These are phyloP conservation scores for Sympetrum striolatum DNA, from an alignment of 2,888 invertebrate species.

Conservation along the genomic window DNA sequence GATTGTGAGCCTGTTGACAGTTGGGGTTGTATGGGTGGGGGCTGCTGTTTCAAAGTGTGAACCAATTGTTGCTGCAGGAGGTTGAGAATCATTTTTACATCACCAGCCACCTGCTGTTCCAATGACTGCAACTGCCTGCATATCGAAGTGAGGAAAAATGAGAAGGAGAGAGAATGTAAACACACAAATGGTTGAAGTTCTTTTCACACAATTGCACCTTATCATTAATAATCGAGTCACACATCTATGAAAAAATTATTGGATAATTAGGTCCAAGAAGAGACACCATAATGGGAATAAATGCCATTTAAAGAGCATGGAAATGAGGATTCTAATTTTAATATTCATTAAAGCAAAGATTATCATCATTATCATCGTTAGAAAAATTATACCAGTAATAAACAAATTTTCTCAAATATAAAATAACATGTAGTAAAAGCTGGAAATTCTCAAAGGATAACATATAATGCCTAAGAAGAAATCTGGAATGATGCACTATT, in stretches of 20 bases:
- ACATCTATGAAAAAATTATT: background rate
- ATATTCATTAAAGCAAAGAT: background rate
- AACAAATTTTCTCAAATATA: background rate
- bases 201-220: background rate
- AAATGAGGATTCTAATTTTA: background rate
- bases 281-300: background rate
- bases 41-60: slow-evolving; percentile 48
- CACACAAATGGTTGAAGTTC: background rate
- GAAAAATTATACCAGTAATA: background rate
- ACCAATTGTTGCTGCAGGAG: slow-evolving; percentile 65
- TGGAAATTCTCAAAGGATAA: background rate
- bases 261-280: background rate
- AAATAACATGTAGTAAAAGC: background rate
- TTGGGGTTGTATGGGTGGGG: slow-evolving; percentile 54
- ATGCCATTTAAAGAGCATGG: background rate
- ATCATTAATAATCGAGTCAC: background rate
- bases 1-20: slow-evolving; percentile 44
- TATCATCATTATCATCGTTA: background rate
- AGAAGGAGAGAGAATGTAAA: background rate
- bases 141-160: background rate
- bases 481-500: too few relatives aligned
- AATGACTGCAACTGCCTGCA: slow-evolving; percentile 68
- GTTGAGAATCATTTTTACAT: slow-evolving; percentile 75
- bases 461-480: too few relatives aligned
- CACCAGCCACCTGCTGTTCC: slow-evolving; percentile 75